Evolutionary conservation across 2,113 vertebrate species (phyloP).

Genomic region (Butorides virescens): DNA sequence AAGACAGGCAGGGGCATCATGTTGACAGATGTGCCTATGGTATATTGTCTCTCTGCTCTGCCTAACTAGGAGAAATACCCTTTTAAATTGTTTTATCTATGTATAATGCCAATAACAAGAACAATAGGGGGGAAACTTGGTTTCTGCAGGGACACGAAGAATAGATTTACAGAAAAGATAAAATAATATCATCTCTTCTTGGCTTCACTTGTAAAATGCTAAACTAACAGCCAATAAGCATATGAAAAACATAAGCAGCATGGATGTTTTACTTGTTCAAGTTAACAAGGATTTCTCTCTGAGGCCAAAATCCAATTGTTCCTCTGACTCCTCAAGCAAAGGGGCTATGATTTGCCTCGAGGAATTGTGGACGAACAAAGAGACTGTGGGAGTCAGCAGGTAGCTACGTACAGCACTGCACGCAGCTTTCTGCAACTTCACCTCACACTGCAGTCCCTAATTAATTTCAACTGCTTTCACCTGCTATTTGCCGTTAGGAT

Average conservation of each 20-base stretch:
- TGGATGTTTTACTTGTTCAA: not conserved
- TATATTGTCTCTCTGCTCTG: not conserved
- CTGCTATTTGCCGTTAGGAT: slow-evolving; percentile 7
- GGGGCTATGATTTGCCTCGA: not conserved
- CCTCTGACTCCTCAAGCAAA: not conserved
- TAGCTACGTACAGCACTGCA: not conserved
- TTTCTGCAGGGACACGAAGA: not conserved
- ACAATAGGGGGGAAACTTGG: not conserved
- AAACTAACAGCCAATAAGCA: not conserved
- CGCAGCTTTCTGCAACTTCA: not conserved
- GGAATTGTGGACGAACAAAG: not conserved
- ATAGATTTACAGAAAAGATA: not conserved
- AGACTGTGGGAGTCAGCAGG: not conserved
- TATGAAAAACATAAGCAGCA: not conserved
- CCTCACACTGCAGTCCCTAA: not conserved
- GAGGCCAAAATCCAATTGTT: slow-evolving; percentile 2
- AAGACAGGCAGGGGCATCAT: slow-evolving; percentile 10
- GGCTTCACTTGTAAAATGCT: not conserved
- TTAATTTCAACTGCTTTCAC: not conserved
- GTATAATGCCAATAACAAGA: slow-evolving; percentile 23
- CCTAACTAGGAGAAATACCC: slow-evolving; percentile 22
- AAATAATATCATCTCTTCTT: slow-evolving; percentile 2
- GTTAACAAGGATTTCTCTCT: not conserved
- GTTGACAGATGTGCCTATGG: not conserved
- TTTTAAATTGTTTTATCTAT: slow-evolving; percentile 12